Evolutionary conservation across 2,797 vertebrate species (phyloP), one percentile per base, ranked within the genome.

Genomic region (Periparus ater): DNA sequence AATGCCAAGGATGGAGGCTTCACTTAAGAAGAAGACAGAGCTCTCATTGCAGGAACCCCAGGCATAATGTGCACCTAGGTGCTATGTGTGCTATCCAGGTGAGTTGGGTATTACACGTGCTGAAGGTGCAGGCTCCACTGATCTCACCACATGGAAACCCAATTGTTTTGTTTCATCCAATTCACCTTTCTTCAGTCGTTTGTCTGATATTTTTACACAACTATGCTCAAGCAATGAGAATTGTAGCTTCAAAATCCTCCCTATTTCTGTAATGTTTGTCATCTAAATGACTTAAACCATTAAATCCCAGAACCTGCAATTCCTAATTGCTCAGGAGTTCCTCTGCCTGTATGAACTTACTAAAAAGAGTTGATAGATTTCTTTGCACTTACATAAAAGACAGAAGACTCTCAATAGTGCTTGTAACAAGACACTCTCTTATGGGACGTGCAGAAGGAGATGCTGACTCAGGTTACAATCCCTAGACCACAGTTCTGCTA

Each of bases 61-160:
- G 0, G 3, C 0, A 7, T 6, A 3, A 18, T 17, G 36, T 45
- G 60, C 23, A 63, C 11, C 5, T 2, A 1, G 30, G 36, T 0
- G 0, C 26, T 20, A 15, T 13, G 15, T 25, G 29, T 1, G 1
- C 18, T 9, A 76, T 45, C n/a, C 47, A 61, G 7, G 15, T 23
- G 26, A 48, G 15, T 3, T 53, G 26, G 9, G 4, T 10, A 13
- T 36, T 23, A 38, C 4, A 21, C 15, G 27, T 19, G 32, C 17
- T 19, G 20, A 32, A 45, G 2, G 3, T n/a, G n/a, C n/a, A 66
- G 26, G 23, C 32, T 60, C 17, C 40, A 54, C 16, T 23, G 50
- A 47, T 44, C 1, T 2, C 23, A 58, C 25, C 11, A 60, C 10
- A 11, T 19, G 60, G 13, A 60, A 57, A 44, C 14, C 7, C 9